Evolutionary conservation across 2,888 invertebrate species (phyloP), one percentile per base, ranked within the genome.

Genomic region (Pristionchus japonicus): DNA sequence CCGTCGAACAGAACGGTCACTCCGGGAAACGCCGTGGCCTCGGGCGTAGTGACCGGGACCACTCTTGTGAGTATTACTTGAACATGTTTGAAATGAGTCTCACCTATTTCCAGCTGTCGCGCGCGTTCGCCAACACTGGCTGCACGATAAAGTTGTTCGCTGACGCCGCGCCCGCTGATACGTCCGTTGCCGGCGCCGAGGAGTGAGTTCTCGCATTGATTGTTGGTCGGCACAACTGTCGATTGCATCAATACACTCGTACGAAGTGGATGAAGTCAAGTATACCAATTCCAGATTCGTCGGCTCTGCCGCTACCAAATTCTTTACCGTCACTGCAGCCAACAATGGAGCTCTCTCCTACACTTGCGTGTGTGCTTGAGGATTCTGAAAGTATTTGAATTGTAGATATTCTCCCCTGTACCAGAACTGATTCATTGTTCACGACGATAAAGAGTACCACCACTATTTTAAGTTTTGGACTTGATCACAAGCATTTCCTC

Each of bases 131-230:
- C 27, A 27, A 23, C 43, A 47, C 77, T 6, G 77, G 77, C 43
- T 77, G 77, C 43, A 77, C 77, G 47, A 47, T 77, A 13, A 43
- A 47, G 43, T 43, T 77, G 40, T 77, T 77, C 77, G 17, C 77
- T n/a, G 77, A 34, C 0, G 77, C 77, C 2, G 74, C 15, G 2
- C 9, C 77, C 43, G 77, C 11, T 6, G 77, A 43, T 15, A n/a
- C n/a, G n/a, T n/a, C n/a, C n/a, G n/a, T n/a, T n/a, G n/a, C n/a
- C n/a, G n/a, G n/a, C n/a, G n/a, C n/a, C n/a, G n/a, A n/a, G n/a
- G n/a, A n/a, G n/a, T n/a, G n/a, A n/a, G n/a, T n/a, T n/a, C n/a
- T n/a, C n/a, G n/a, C n/a, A n/a, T n/a, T n/a, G n/a, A n/a, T n/a
- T n/a, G n/a, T n/a, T n/a, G n/a, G n/a, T n/a, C n/a, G n/a, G n/a